These are phyloP conservation scores for Ophioninae sp. DNA, from an alignment of 2,888 invertebrate genomes.

Conservation along the genomic window DNA sequence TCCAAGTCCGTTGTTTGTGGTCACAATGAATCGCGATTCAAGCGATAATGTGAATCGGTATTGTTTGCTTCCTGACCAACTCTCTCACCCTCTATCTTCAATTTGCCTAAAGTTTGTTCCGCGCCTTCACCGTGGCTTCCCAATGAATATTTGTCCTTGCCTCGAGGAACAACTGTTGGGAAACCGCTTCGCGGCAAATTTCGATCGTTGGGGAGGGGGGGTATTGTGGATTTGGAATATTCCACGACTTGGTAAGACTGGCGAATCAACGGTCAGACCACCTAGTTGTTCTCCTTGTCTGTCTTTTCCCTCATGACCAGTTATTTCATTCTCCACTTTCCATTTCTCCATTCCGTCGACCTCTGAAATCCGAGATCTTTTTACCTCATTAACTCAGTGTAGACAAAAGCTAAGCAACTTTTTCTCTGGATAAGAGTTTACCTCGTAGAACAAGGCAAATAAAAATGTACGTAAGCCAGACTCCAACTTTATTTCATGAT, in stretches of 20 bases:
- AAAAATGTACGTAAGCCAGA: constrained; percentile 13
- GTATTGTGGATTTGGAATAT: constrained; percentile 70
- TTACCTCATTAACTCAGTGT: constrained; percentile 12
- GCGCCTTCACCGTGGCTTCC: constrained; percentile 59
- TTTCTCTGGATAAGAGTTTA: constrained; percentile 37
- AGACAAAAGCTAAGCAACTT: constrained; percentile 28
- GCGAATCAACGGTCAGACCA: constrained; percentile 13
- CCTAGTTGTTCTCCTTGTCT: constrained; percentile 7
- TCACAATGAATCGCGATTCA: neutral
- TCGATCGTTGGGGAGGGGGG: constrained; percentile 61
- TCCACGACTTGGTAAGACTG: constrained; percentile 73
- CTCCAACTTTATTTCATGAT: constrained; percentile 22
- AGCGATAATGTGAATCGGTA: neutral
- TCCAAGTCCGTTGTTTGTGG: neutral
- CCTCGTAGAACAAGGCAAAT: constrained; percentile 22
- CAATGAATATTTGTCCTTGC: constrained; percentile 60
- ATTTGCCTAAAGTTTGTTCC: constrained; percentile 22
- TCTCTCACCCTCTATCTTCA: constrained; percentile 15
- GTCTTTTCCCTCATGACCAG: neutral
- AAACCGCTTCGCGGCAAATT: constrained; percentile 70
- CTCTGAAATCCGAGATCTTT: neutral
- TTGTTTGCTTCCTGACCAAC: neutral
- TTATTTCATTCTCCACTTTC: constrained; percentile 13
- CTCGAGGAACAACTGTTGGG: constrained; percentile 34
- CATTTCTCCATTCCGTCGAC: constrained; percentile 2